phyloP scores from a whole-genome alignment of 37 sponge, comb jelly and placozoan species.

The Chondrilla cf. caribensis region DNA sequence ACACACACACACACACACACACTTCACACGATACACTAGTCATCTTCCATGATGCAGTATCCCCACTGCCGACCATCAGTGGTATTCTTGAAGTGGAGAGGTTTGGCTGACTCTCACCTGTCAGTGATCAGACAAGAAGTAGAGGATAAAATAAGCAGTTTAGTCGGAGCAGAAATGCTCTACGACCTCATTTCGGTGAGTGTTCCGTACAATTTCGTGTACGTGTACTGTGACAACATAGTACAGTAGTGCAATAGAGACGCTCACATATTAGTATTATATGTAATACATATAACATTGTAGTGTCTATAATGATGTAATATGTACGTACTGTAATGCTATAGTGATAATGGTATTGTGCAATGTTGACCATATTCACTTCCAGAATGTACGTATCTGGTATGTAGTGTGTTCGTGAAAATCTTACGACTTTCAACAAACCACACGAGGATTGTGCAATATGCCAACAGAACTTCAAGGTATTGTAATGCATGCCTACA shows the following conservation, averaged over 20 bases:
- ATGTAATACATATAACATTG: no score
- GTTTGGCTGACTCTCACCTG: background rate
- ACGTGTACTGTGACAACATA: background rate
- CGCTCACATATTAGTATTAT: no score
- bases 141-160: background rate
- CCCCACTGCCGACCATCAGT: background rate
- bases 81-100: background rate
- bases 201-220: background rate
- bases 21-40: no score
- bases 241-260: no score
- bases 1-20: no score
- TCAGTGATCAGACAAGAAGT: background rate
- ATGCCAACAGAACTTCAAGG: slow-evolving; percentile 53
- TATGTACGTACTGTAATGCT: no score
- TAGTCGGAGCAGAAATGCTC: background rate
- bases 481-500: background rate
- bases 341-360: no score
- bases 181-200: slow-evolving; percentile 13
- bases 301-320: no score
- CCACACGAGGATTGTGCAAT: slow-evolving; percentile 69
- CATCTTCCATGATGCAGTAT: background rate
- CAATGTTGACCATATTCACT: no score
- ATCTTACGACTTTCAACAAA: slow-evolving; percentile 64
- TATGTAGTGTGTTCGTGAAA: slow-evolving; percentile 37
- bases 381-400: no score